Evolutionary conservation across 2,888 invertebrate species (phyloP).

Genomic region (Limnephilus lunatus): DNA sequence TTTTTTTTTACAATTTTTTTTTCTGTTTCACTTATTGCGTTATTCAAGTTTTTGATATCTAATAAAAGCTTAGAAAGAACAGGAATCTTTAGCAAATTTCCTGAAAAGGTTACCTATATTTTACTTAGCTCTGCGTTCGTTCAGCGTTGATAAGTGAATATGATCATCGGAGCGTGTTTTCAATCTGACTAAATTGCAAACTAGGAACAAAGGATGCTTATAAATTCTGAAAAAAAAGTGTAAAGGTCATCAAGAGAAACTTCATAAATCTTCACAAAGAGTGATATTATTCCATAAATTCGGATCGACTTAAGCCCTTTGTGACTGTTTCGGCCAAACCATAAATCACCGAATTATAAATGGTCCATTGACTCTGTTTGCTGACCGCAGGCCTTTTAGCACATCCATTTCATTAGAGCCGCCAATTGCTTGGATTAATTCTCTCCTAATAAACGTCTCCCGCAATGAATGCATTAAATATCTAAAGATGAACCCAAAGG

Average conservation of each 20-base stretch:
- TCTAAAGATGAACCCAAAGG: background rate
- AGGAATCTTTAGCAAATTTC: background rate
- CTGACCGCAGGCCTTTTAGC: constrained; percentile 7
- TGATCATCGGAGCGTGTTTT: background rate
- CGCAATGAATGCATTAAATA: background rate
- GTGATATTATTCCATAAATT: background rate
- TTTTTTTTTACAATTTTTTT: no score
- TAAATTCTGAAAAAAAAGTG: background rate
- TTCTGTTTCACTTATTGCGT: no score
- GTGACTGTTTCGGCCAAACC: background rate
- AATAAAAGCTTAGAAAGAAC: background rate
- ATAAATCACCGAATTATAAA: constrained; percentile 31
- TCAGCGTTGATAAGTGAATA: background rate
- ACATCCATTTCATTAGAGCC: constrained; percentile 26
- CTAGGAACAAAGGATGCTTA: background rate
- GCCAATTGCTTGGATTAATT: constrained; percentile 12
- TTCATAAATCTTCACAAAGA: background rate
- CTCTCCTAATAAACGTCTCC: constrained; percentile 5
- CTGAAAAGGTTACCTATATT: background rate
- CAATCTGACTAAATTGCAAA: background rate
- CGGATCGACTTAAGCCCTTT: background rate
- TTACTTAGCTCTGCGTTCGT: background rate
- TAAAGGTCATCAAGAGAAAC: background rate
- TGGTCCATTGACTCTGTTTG: constrained; percentile 20
- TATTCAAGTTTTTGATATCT: background rate